Evolutionary conservation across 2,797 vertebrate genomes (phyloP), one percentile per base, ranked within the genome.

Genomic region (Cirrhinus mrigala): DNA sequence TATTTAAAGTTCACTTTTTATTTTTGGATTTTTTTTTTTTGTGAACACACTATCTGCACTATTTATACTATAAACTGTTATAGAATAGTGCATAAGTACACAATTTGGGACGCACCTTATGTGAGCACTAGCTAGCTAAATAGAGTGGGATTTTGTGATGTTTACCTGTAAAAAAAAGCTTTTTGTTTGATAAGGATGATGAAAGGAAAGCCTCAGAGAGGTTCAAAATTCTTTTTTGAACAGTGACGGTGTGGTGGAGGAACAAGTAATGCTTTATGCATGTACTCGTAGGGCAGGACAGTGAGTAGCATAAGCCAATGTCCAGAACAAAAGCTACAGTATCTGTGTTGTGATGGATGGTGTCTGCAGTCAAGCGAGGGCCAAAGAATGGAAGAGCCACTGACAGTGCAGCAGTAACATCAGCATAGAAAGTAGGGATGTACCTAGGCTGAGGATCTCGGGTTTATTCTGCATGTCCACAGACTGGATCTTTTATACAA

Each of bases 221-320:
- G 44, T 27, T 10, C 24, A 52, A 52, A 29, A 27, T 50, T 52
- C 16, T 71, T 71, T 40, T 37, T 37, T 37, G 33, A 37, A 37
- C 33, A 37, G 33, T 52, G 24, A 52, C 71, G 12, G 48, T 22
- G 48, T 27, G 18, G 71, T 52, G 2, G 48, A 52, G 24, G 9
- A 29, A 75, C 4, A 75, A 52, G 24, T 52, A 29, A 24, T 52
- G 48, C 71, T 75, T 75, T 75, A 75, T 29, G 71, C 12, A 52
- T 20, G 15, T 4, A 29, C 48, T 29, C 50, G 46, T 11, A 52
- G 44, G 14, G 46, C 46, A 29, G 15, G 15, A 52, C 3, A 74
- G 24, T 20, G 48, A 75, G 24, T 29, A 52, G 46, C 71, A 52
- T 33, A 75, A 52, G 24, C 24, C 46, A 52, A 29, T 9, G 27